Conservation (phyloP, 2,113 vertebrate species). For the Catharus bicknelli region DNA sequence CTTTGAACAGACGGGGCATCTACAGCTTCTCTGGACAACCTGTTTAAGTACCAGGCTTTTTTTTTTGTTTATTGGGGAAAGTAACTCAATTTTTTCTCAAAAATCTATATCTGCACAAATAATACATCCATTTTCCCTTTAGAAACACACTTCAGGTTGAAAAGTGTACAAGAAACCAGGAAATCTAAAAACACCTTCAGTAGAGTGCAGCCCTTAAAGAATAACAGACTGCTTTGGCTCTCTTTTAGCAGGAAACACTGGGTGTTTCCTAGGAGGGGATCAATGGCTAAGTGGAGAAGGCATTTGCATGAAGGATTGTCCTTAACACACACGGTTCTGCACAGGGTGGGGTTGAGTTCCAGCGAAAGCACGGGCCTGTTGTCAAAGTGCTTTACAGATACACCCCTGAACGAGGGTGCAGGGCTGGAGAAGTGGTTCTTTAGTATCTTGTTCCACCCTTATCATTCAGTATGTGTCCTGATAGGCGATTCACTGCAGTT, state of each 20-base stretch:
- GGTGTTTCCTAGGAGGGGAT: neutral
- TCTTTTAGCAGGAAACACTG: rapidly evolving
- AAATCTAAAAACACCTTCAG: neutral
- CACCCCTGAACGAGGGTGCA: rapidly evolving
- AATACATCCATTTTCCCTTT: neutral
- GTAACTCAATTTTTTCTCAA: neutral
- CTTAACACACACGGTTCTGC: rapidly evolving
- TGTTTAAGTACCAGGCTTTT: neutral
- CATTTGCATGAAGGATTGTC: rapidly evolving
- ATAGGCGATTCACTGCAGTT: neutral
- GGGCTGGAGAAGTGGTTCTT: neutral
- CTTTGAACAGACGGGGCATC: neutral
- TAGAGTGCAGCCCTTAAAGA: neutral
- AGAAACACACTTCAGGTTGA: neutral
- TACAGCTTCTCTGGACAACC: neutral
- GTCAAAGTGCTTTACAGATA: rapidly evolving
- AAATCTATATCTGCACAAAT: neutral
- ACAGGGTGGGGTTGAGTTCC: neutral
- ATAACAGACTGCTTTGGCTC: rapidly evolving
- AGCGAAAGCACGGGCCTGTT: rapidly evolving
- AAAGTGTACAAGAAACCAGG: neutral
- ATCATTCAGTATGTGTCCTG: neutral
- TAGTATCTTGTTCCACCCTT: neutral
- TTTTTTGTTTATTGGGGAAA: neutral
- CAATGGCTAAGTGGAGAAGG: too few relatives aligned